phyloP scores from a whole-genome alignment of 1,140 invertebrate genomes.

The Saccostrea cuccullata region DNA sequence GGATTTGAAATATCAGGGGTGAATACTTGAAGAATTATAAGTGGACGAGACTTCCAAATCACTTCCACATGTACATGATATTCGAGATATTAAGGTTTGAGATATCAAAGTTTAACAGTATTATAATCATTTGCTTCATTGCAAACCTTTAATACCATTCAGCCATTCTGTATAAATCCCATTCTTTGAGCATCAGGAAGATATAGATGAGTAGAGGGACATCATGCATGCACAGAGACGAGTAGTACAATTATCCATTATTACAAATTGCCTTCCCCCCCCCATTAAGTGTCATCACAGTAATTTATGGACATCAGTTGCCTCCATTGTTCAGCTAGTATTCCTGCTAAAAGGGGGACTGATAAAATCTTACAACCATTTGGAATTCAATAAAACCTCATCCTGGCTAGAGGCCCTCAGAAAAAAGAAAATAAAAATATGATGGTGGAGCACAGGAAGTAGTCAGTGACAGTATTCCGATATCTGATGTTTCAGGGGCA shows the following conservation, averaged over 20 bases:
- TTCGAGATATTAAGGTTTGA: too few relatives aligned
- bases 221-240: not conserved
- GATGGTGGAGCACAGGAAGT: not conserved
- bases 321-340: not conserved
- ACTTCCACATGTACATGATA: too few relatives aligned
- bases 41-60: too few relatives aligned
- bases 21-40: too few relatives aligned
- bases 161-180: not conserved
- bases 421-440: conserved; percentile 17
- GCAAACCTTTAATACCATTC: too few relatives aligned
- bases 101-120: too few relatives aligned
- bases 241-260: conserved; percentile 1
- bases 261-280: conserved; percentile 29
- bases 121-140: too few relatives aligned
- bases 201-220: not conserved
- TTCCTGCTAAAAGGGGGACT: conserved; percentile 2
- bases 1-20: too few relatives aligned
- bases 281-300: conserved; percentile 27
- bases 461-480: conserved; percentile 18
- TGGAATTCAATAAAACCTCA: conserved; percentile 25
- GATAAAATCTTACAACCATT: conserved; percentile 29
- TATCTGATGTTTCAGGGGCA: conserved; percentile 23
- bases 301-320: not conserved
- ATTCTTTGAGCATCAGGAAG: not conserved
- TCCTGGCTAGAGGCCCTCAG: not conserved